Evolutionary conservation across 2,888 invertebrate genomes (phyloP).

Genomic region (Platerodrilus igneus): DNA sequence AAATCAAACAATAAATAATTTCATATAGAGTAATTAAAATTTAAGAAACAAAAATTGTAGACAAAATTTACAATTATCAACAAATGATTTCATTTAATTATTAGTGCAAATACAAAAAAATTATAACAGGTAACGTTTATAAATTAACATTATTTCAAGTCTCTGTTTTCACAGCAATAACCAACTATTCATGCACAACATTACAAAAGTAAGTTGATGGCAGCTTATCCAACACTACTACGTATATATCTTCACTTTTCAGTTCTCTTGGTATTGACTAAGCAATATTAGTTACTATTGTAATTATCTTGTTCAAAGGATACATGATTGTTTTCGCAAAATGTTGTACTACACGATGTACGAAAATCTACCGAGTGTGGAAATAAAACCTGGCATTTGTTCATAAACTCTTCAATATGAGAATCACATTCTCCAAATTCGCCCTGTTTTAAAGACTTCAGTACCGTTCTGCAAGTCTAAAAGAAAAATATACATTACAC

Average conservation of each 20-base stretch:
- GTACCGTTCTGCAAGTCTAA: constrained; percentile 77
- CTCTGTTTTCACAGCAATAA: constrained; percentile 23
- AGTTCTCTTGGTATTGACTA: constrained; percentile 18
- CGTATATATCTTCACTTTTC: constrained; percentile 1
- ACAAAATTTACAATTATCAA: no score
- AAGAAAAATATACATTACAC: constrained; percentile 30
- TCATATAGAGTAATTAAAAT: no score
- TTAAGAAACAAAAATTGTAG: no score
- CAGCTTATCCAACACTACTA: constrained; percentile 16
- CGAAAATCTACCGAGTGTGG: constrained; percentile 75
- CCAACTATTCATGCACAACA: constrained; percentile 13
- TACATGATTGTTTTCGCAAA: constrained; percentile 35
- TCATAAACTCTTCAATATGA: constrained; percentile 64
- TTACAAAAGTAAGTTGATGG: constrained; percentile 16
- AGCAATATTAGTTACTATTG: constrained; percentile 37
- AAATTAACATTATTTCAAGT: constrained; percentile 25
- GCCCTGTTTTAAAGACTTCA: constrained; percentile 71
- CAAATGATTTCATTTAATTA: no score
- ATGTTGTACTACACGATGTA: constrained; percentile 32
- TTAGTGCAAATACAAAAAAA: no score
- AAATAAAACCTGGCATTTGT: constrained; percentile 68
- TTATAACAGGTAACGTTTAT: constrained; percentile 24
- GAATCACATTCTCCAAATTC: constrained; percentile 74
- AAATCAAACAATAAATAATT: no score
- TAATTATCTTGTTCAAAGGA: constrained; percentile 35